A percentile compares a stretch with the other conserved stretches of the same genome.
phyloP scores from a whole-genome alignment of 1,140 invertebrate species.

The Drosophila varians region DNA sequence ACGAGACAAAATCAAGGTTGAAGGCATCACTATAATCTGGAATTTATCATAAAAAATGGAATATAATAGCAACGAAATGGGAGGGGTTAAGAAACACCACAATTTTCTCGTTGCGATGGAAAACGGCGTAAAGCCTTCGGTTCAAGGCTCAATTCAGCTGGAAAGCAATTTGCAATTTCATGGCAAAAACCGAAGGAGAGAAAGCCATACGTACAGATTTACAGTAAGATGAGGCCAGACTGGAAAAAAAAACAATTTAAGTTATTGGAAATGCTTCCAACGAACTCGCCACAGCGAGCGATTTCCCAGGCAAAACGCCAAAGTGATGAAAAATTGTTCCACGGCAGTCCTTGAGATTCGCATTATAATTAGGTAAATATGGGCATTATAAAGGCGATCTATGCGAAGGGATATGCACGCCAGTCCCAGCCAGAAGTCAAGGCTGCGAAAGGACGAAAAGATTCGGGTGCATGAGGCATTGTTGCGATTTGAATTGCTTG shows the following conservation, averaged over 20 bases:
- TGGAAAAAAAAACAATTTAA: slow-evolving; percentile 44
- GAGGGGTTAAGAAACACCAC: slow-evolving; percentile 18
- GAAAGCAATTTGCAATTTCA: slow-evolving; percentile 53
- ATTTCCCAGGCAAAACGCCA: slow-evolving; percentile 50
- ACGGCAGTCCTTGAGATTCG: slow-evolving; percentile 60
- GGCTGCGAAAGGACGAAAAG: slow-evolving; percentile 27
- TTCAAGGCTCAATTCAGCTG: slow-evolving; percentile 34
- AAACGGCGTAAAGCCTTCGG: slow-evolving; percentile 19
- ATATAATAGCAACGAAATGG: slow-evolving; percentile 25
- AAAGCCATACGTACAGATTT: neutral
- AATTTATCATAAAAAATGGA: slow-evolving; percentile 2
- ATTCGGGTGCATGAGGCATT: slow-evolving; percentile 70
- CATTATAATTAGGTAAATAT: slow-evolving; percentile 73
- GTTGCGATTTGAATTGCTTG: slow-evolving; percentile 74
- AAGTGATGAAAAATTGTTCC: slow-evolving; percentile 69
- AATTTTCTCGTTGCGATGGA: slow-evolving; percentile 30
- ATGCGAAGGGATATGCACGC: slow-evolving; percentile 36
- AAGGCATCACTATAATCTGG: neutral
- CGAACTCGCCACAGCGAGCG: slow-evolving; percentile 20
- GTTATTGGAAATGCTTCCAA: slow-evolving; percentile 53
- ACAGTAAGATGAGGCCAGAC: slow-evolving; percentile 8
- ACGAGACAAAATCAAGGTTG: neutral
- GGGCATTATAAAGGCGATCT: slow-evolving; percentile 21
- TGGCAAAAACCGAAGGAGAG: slow-evolving; percentile 31
- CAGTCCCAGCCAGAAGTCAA: slow-evolving; percentile 54